phyloP scores from a whole-genome alignment of 1,140 invertebrate genomes.

The Drosophila trapezifrons region DNA sequence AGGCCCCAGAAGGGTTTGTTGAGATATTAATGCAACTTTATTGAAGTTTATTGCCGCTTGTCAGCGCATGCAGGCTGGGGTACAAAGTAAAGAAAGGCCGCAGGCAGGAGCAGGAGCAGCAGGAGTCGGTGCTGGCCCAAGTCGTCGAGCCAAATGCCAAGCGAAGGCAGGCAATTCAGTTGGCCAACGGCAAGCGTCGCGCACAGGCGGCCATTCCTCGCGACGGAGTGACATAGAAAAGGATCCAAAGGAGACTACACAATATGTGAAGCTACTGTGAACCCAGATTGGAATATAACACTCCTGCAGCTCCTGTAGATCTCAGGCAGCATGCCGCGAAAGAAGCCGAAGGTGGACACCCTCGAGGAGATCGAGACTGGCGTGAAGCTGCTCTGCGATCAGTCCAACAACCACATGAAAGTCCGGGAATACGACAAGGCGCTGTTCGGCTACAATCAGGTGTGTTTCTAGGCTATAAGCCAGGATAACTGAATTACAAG shows the following conservation, averaged over 20 bases:
- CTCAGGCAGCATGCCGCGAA: constrained; percentile 72
- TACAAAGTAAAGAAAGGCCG: constrained; percentile 35
- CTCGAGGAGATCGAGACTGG: constrained; percentile 85
- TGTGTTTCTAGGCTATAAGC: constrained; percentile 62
- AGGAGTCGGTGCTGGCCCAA: constrained; percentile 6
- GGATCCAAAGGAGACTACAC: not conserved
- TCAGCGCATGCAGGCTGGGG: constrained; percentile 69
- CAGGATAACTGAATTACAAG: no score
- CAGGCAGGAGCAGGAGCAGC: not conserved
- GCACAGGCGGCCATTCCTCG: constrained; percentile 36
- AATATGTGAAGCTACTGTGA: constrained; percentile 6
- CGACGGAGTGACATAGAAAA: constrained; percentile 1
- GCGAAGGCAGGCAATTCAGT: constrained; percentile 50
- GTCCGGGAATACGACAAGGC: constrained; percentile 88
- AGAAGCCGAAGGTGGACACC: constrained; percentile 84
- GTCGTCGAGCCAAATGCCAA: constrained; percentile 41
- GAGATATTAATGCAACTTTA: constrained; percentile 75
- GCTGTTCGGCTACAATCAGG: constrained; percentile 88
- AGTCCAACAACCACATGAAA: constrained; percentile 89
- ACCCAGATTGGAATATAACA: not conserved
- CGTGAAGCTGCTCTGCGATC: constrained; percentile 87
- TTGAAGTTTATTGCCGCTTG: constrained; percentile 79
- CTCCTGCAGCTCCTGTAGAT: not conserved
- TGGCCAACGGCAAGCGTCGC: constrained; percentile 49
- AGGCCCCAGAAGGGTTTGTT: constrained; percentile 46